Conservation (phyloP, 2,113 vertebrate genomes). For the Glaucidium brasilianum region DNA sequence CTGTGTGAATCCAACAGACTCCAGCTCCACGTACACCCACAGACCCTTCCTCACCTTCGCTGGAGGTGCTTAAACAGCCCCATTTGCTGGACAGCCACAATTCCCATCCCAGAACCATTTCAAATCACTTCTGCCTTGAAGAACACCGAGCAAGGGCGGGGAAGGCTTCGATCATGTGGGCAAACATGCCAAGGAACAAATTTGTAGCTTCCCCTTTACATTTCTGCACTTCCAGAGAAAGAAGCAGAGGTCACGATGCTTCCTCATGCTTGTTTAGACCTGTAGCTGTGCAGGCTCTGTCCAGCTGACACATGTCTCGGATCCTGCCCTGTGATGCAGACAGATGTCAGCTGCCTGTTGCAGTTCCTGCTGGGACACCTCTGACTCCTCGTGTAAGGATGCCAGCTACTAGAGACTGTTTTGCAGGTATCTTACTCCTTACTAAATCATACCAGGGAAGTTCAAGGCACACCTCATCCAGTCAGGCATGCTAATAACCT, state of each 20-base stretch:
- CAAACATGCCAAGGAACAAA: neutral
- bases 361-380: neutral
- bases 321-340: neutral
- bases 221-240: neutral
- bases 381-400: neutral
- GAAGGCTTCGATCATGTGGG: neutral
- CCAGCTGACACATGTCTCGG: neutral
- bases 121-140: neutral
- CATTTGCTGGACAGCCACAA: neutral
- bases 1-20: too few species aligned
- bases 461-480: neutral
- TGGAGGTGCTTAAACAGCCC: neutral
- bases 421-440: neutral
- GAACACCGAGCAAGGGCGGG: accelerated
- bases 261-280: neutral
- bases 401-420: neutral
- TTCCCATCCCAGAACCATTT: neutral
- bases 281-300: neutral
- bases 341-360: neutral
- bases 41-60: neutral
- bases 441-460: neutral
- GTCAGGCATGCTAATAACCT: neutral
- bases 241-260: accelerated
- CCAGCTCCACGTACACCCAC: neutral
- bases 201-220: neutral